These are phyloP conservation scores for Lacerta bilineata DNA, from an alignment of 2,797 vertebrate genomes.

Conservation along the genomic window DNA sequence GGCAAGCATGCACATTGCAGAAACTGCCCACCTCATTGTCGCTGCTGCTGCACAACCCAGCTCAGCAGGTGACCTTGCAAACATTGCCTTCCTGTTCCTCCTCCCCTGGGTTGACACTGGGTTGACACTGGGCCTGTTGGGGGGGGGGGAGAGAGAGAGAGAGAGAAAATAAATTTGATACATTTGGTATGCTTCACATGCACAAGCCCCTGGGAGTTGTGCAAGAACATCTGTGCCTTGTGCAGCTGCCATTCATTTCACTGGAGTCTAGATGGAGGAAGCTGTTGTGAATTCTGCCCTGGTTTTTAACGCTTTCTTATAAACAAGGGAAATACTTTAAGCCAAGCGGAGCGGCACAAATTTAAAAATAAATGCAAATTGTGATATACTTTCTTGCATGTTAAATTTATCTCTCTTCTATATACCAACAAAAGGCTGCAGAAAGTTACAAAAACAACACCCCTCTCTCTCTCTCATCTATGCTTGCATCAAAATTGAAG, in stretches of 20 bases:
- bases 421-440: neutral
- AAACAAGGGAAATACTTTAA: neutral
- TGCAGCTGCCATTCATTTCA: neutral
- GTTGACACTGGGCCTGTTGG: too few relatives aligned
- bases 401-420: neutral
- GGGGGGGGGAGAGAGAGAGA: too few relatives aligned
- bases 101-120: too few relatives aligned
- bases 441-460: neutral
- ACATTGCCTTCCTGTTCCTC: too few relatives aligned
- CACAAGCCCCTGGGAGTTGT: too few relatives aligned
- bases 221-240: neutral
- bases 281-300: neutral
- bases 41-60: too few relatives aligned
- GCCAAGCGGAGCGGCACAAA: neutral
- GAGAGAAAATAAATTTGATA: too few relatives aligned
- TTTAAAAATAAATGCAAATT: neutral
- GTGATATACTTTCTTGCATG: neutral
- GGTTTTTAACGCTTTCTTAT: neutral
- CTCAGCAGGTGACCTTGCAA: too few relatives aligned
- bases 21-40: too few relatives aligned
- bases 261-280: neutral
- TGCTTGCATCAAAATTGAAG: slow-evolving; percentile 16
- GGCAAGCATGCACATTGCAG: too few relatives aligned
- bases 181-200: too few relatives aligned
- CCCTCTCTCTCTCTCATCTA: neutral